Conservation (phyloP, 2,113 vertebrate genomes). For the Nycticorax nycticorax region DNA sequence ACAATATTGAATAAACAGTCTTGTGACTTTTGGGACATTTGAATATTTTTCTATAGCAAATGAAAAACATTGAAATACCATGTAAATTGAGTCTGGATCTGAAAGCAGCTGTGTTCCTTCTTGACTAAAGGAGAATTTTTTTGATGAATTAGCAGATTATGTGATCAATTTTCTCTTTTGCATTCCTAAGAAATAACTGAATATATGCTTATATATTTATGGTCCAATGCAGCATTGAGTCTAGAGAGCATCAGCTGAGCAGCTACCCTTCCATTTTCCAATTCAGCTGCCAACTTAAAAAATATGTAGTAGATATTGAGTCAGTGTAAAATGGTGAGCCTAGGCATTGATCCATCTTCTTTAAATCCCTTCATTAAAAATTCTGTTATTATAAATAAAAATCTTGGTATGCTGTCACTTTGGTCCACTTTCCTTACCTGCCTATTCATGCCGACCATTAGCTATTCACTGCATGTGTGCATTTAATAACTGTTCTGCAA, state of each 20-base stretch:
- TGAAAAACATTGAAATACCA: background rate
- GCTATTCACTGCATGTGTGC: background rate
- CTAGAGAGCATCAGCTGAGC: background rate
- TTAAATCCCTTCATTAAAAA: background rate
- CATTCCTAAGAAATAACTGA: background rate
- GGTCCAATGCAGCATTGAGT: background rate
- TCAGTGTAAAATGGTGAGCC: background rate
- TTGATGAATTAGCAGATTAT: background rate
- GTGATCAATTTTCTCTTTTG: background rate
- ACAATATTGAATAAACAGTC: background rate
- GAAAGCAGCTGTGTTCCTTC: background rate
- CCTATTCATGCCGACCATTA: background rate
- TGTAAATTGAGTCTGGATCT: background rate
- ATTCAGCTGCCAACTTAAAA: background rate
- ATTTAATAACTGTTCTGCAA: background rate
- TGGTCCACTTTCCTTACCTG: background rate
- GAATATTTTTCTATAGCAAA: background rate
- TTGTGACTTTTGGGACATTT: background rate
- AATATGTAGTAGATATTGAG: background rate
- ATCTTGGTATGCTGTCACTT: background rate
- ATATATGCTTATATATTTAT: background rate
- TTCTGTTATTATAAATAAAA: background rate
- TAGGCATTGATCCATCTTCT: background rate
- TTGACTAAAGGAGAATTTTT: background rate
- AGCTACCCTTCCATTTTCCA: background rate